Percentiles rank a stretch among this genome's conserved stretches.
phyloP scores from a whole-genome alignment of 2,113 vertebrate genomes.

The Climacteris rufus region DNA sequence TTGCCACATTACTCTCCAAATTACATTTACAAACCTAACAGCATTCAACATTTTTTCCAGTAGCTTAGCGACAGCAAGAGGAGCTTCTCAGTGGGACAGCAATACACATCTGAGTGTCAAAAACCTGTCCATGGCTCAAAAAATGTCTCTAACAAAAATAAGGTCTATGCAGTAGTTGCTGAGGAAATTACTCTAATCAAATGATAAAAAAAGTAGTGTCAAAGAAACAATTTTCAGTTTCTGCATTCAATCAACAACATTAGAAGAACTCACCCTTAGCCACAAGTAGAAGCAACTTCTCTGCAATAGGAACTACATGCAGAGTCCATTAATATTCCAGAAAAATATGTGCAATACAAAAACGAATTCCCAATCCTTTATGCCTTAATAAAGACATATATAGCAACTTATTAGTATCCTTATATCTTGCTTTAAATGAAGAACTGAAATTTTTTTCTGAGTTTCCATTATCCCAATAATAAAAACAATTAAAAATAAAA shows the following conservation, averaged over 20 bases:
- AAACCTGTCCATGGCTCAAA: not conserved
- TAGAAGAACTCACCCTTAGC: not conserved
- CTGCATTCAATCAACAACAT: not conserved
- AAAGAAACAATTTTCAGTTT: not conserved
- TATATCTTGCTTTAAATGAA: not conserved
- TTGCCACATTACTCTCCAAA: not conserved
- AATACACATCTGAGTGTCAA: not conserved
- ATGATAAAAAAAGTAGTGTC: not conserved
- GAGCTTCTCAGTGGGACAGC: not conserved
- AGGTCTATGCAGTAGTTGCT: not conserved
- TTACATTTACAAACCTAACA: not conserved
- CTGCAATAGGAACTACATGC: not conserved
- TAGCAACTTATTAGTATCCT: not conserved
- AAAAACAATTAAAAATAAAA: not conserved
- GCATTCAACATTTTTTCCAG: not conserved
- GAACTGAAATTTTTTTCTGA: not conserved
- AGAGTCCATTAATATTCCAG: not conserved
- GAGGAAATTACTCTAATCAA: not conserved
- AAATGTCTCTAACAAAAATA: not conserved
- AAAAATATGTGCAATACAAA: not conserved
- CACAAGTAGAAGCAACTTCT: not conserved
- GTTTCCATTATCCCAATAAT: not conserved
- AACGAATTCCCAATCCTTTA: not conserved
- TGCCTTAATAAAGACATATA: not conserved
- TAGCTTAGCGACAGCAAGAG: not conserved